Evolutionary conservation across 2,797 vertebrate species (phyloP), one percentile per base, ranked within the genome.

Genomic region (Chloroceryle inda): DNA sequence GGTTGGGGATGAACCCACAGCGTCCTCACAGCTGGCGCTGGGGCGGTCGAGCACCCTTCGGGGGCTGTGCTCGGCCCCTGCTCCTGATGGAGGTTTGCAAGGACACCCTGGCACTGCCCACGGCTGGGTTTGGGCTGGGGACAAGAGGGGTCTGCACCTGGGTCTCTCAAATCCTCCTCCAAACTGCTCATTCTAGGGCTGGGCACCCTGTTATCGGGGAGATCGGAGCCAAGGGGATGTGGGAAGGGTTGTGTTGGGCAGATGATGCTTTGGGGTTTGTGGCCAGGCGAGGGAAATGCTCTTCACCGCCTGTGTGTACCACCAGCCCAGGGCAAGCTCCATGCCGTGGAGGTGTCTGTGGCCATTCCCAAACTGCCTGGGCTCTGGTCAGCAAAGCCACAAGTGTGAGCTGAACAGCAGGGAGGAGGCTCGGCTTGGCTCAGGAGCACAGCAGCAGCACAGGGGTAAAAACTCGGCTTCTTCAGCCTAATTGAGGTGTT

Each of bases 21-120:
- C 0, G 0, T 59, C 45, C 44, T 33, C 23, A 0, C 2, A 35
- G 63, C 2, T 6, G 17, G 42, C 26, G 19, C 24, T 23, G 74
- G 12, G 45, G 63, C 63, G 45, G 24, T 2, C 33, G 37, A 53
- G 8, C 64, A 23, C 55, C 38, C 47, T 22, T 0, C 0, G 5
- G 40, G 23, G 20, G 61, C 93, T 44, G 75, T 12, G 55, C 7
- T 29, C 1, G 2, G 59, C 59, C 77, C 33, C 78, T 33, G 72
- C 56, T 71, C 77, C 73, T 63, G 49, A 49, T 52, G 59, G 24
- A 50, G 37, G 50, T 50, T 55, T 62, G 45, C 66, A 18, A 24
- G 53, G 47, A 63, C 63, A 12, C 13, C 38, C 13, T 21, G 21
- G 77, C 42, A 5, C 20, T 61, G 76, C 80, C 37, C 44, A 10